Conservation (phyloP, 1,140 invertebrate species). For the Lepidostoma basale region DNA sequence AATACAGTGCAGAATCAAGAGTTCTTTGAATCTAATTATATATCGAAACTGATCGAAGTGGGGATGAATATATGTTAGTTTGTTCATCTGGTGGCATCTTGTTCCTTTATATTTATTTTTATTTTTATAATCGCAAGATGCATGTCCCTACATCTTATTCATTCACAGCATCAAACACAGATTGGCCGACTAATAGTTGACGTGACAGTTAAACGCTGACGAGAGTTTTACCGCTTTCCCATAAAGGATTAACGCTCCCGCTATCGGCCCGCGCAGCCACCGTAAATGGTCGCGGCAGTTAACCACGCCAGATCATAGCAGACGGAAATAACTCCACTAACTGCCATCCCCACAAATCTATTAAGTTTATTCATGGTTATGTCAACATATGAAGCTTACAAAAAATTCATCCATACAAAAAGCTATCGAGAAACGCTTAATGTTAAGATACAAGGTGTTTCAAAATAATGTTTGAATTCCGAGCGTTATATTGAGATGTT, state of each 20-base stretch:
- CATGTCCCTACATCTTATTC: not conserved
- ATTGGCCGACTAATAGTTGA: conserved; percentile 28
- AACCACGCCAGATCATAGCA: conserved; percentile 11
- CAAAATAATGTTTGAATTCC: too few relatives aligned
- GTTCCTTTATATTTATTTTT: not conserved
- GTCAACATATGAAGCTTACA: too few relatives aligned
- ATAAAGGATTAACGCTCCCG: conserved; percentile 42
- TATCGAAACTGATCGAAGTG: not conserved
- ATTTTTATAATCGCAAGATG: not conserved
- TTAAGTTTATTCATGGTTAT: too few relatives aligned
- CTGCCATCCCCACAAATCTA: too few relatives aligned
- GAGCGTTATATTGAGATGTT: too few relatives aligned
- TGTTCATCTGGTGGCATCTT: not conserved
- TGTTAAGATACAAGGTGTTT: too few relatives aligned
- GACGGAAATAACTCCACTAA: conserved; percentile 33
- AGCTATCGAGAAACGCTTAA: too few relatives aligned
- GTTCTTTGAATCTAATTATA: not conserved
- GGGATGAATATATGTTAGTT: not conserved
- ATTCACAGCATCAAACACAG: not conserved
- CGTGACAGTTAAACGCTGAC: not conserved
- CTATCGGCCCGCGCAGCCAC: conserved; percentile 33
- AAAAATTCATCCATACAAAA: too few relatives aligned
- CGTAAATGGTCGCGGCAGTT: conserved; percentile 32
- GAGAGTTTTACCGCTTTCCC: conserved; percentile 19
- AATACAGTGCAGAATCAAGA: not conserved